phyloP scores from a whole-genome alignment of 2,797 vertebrate genomes.

The Ptychadena robeensis region DNA sequence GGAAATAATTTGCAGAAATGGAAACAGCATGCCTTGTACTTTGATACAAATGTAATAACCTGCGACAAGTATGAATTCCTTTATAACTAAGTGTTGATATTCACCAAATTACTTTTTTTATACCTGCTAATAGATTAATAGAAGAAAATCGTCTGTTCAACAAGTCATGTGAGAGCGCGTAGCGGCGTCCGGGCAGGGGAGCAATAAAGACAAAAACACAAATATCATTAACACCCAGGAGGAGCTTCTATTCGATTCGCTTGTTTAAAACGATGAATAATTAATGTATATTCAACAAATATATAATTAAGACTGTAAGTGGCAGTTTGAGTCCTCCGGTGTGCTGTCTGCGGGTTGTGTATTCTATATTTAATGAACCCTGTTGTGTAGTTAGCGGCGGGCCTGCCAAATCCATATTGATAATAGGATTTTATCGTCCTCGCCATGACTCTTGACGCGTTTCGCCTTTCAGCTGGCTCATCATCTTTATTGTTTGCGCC shows the following conservation, averaged over 20 bases:
- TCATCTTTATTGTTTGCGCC: slow-evolving; percentile 11
- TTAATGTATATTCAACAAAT: slow-evolving; percentile 59
- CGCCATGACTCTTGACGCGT: not conserved
- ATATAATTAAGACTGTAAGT: slow-evolving; percentile 60
- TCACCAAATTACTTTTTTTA: not conserved
- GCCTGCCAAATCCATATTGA: slow-evolving; percentile 50
- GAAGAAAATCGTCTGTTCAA: slow-evolving; percentile 7
- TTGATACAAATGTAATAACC: too few relatives aligned
- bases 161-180: not conserved
- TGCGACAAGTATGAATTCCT: not conserved
- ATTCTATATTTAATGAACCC: slow-evolving; percentile 55
- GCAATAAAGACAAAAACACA: slow-evolving; percentile 14
- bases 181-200: not conserved
- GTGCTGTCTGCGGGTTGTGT: slow-evolving; percentile 35
- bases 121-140: not conserved
- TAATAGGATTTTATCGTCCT: slow-evolving; percentile 51
- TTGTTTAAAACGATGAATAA: slow-evolving; percentile 53
- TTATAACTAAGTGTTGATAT: not conserved
- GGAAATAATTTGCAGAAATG: too few relatives aligned
- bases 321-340: slow-evolving; percentile 34
- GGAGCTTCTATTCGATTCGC: slow-evolving; percentile 9
- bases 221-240: slow-evolving; percentile 39
- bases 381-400: slow-evolving; percentile 40
- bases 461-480: slow-evolving; percentile 16
- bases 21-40: not conserved